Evolutionary conservation across 2,888 invertebrate genomes (phyloP), one percentile per base, ranked within the genome.

Genomic region (Nemotelus nigrinus): DNA sequence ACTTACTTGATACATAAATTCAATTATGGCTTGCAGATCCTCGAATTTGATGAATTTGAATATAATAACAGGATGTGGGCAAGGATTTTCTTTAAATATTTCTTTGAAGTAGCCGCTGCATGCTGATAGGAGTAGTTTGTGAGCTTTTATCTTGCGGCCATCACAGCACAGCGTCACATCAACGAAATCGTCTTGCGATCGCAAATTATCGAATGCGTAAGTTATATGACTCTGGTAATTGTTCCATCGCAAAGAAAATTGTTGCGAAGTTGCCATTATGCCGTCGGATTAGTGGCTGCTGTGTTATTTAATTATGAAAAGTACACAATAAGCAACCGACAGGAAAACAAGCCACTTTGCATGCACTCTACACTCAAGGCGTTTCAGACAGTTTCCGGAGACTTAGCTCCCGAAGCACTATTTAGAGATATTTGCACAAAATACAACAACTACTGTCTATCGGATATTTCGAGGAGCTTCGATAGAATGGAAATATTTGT

Each of bases 141-240:
- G 96, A 57, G 95, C 95, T 83, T 92, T 92, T 81, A 96, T 93
- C 87, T 93, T 92, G 79, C 93, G 92, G 80, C 95, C 95, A 86
- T 95, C 95, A 84, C 94, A 95, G 85, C 94, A 93, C 80, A 96
- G 88, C 79, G 95, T 96, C 76, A 95, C 95, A 89, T 96, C 96
- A 76, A 94, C 94, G 80, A 95, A 90, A 88, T 90, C 92, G 86
- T 91, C 91, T 83, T 90, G 90, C 81, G 89, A 89, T 77, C 91
- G 90, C 81, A 95, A 89, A 81, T 91, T 90, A 86, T 94, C 94
- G 84, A 96, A 93, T 64, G 94, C 94, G 86, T 92, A 92, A 80
- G 93, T 93, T 83, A 96, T 92, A 86, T 93, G 93, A 83, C 90
- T 90, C 84, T 93, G 90, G 86, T 95, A 94, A 88, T 95, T 94